Conservation (phyloP, 2,888 invertebrate species). For the Drosophila pegasa region DNA sequence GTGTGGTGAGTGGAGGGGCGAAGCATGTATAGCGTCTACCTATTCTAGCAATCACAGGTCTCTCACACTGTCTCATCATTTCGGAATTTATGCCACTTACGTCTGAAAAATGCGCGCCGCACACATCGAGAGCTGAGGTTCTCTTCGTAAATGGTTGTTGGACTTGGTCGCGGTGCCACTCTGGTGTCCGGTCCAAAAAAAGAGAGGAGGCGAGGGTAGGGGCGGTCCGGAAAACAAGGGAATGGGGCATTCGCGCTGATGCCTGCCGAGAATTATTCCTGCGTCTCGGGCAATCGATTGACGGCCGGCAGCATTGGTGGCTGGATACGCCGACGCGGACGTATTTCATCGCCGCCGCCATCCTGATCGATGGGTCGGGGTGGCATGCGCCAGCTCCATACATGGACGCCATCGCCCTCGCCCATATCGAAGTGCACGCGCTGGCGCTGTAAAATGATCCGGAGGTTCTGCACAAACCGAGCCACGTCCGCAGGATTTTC, state of each 20-base stretch:
- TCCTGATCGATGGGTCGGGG: slow-evolving; percentile 20
- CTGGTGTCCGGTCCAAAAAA: neutral
- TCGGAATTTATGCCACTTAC: slow-evolving; percentile 7
- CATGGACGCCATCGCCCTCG: slow-evolving; percentile 51
- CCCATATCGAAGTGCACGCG: slow-evolving; percentile 50
- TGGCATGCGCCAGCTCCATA: slow-evolving; percentile 45
- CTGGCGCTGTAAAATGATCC: slow-evolving; percentile 48
- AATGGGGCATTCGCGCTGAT: neutral
- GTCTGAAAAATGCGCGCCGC: slow-evolving; percentile 7
- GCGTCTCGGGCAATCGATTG: neutral
- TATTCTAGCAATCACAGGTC: neutral
- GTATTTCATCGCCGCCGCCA: slow-evolving; percentile 52
- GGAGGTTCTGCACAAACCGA: slow-evolving; percentile 39
- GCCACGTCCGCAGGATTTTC: slow-evolving; percentile 34
- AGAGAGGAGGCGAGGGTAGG: neutral
- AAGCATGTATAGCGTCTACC: neutral
- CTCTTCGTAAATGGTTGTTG: neutral
- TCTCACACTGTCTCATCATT: neutral
- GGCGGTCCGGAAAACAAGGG: neutral
- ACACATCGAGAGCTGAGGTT: slow-evolving; percentile 1
- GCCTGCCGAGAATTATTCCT: neutral
- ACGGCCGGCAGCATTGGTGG: slow-evolving; percentile 8
- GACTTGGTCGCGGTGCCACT: neutral
- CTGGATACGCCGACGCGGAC: slow-evolving; percentile 3
- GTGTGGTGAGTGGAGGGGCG: neutral